phyloP scores from a whole-genome alignment of 2,113 vertebrate genomes.

The Peromyscus leucopus region DNA sequence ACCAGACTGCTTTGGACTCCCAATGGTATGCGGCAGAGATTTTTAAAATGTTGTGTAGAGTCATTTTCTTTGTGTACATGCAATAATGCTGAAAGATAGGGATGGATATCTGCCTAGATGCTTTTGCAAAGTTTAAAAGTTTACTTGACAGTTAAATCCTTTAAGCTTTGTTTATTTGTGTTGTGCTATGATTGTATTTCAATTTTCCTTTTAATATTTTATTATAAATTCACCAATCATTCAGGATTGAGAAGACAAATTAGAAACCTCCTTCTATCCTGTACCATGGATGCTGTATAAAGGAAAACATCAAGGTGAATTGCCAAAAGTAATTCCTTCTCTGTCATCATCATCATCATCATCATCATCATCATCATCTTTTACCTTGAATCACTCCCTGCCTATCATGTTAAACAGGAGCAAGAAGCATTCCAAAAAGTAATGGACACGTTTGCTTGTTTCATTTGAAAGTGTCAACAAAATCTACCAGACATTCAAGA shows the following conservation, averaged over 20 bases:
- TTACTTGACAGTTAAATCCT: background rate
- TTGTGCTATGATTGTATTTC: background rate
- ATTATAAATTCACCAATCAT: background rate
- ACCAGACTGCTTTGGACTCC: background rate
- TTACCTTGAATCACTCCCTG: background rate
- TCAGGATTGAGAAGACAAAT: background rate
- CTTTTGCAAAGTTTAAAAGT: constrained; percentile 28
- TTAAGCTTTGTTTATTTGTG: background rate
- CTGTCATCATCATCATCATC: background rate
- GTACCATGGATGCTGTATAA: background rate
- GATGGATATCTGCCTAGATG: background rate
- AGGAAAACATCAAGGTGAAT: background rate
- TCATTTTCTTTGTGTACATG: background rate
- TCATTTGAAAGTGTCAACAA: background rate
- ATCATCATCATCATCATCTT: background rate
- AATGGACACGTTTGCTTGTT: background rate
- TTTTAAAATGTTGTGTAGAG: background rate
- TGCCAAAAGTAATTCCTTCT: background rate
- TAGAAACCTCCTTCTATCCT: background rate
- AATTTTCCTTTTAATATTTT: background rate
- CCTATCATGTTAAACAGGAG: background rate
- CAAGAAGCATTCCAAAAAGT: background rate
- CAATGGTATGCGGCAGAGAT: background rate
- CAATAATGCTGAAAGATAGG: background rate
- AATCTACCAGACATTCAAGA: background rate